A percentile compares a stretch with the other conserved stretches of the same genome.
These are phyloP conservation scores for Tridacna gigas DNA, from an alignment of 2,888 invertebrate genomes.

Conservation along the genomic window DNA sequence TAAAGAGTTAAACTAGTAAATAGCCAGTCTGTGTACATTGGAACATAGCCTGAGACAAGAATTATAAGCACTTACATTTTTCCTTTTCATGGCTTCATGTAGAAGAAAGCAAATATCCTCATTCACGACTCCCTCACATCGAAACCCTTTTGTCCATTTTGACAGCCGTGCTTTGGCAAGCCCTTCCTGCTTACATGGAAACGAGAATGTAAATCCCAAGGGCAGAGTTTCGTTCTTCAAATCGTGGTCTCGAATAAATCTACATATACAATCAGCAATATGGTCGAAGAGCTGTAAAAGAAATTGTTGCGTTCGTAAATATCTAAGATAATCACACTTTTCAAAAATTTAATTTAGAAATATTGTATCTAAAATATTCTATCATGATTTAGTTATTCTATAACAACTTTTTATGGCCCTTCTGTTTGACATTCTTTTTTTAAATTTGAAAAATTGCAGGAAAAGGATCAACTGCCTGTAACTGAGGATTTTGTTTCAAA, in stretches of 20 bases:
- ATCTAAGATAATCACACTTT: too few species aligned
- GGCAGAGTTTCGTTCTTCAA: slow-evolving; percentile 88
- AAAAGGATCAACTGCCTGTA: neutral
- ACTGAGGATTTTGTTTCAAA: neutral
- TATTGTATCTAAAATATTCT: too few species aligned
- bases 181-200: slow-evolving; percentile 94
- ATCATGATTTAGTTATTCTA: too few species aligned
- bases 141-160: slow-evolving; percentile 98
- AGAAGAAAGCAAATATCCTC: slow-evolving; percentile 95
- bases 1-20: too few species aligned
- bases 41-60: too few species aligned
- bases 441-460: neutral
- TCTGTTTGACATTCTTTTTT: neutral
- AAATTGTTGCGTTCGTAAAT: neutral
- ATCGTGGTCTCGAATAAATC: slow-evolving; percentile 94
- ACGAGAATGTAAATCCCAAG: slow-evolving; percentile 97
- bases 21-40: too few species aligned
- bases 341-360: neutral
- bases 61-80: slow-evolving; percentile 68
- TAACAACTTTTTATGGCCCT: too few species aligned
- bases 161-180: slow-evolving; percentile 94
- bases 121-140: slow-evolving; percentile 95
- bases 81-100: slow-evolving; percentile 93
- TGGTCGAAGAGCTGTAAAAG: slow-evolving; percentile 93
- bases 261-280: slow-evolving; percentile 96